phyloP scores from a whole-genome alignment of 2,797 vertebrate genomes.

The Sebastes cheni region DNA sequence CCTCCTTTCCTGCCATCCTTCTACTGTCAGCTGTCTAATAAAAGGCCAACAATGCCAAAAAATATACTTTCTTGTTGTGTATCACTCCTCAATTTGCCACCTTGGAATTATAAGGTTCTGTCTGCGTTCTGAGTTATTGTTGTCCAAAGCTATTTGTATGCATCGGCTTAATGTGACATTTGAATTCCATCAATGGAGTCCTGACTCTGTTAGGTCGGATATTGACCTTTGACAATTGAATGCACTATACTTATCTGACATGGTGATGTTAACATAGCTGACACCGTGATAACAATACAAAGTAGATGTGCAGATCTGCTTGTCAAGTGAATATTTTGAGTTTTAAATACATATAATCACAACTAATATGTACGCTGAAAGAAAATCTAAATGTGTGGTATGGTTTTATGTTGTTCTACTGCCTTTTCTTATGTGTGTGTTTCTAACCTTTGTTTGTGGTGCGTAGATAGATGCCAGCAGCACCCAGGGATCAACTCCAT shows the following conservation, averaged over 20 bases:
- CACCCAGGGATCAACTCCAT: slow-evolving; percentile 13
- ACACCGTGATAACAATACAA: slow-evolving; percentile 4
- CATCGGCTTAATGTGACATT: slow-evolving; percentile 34
- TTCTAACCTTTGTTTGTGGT: not conserved
- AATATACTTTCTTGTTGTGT: not conserved
- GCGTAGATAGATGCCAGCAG: not conserved
- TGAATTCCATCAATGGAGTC: slow-evolving; percentile 8
- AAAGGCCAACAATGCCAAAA: not conserved
- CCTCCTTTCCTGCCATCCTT: not conserved
- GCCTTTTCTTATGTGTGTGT: not conserved
- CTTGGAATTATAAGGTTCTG: too few relatives aligned
- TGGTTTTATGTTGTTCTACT: not conserved
- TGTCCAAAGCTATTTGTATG: slow-evolving; percentile 12
- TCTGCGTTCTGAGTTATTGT: not conserved
- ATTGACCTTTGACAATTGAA: slow-evolving; percentile 33
- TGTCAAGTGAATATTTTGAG: not conserved
- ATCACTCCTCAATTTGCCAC: not conserved
- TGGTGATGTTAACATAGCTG: slow-evolving; percentile 4
- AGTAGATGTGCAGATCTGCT: not conserved
- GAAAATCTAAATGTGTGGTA: not conserved
- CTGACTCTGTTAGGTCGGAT: not conserved
- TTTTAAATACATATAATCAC: not conserved
- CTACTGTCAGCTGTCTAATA: not conserved
- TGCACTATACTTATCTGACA: slow-evolving; percentile 10
- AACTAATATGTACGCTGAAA: not conserved